These are phyloP conservation scores for Drosophila pseudotakahashii DNA, from an alignment of 2,888 invertebrate genomes.

Conservation along the genomic window DNA sequence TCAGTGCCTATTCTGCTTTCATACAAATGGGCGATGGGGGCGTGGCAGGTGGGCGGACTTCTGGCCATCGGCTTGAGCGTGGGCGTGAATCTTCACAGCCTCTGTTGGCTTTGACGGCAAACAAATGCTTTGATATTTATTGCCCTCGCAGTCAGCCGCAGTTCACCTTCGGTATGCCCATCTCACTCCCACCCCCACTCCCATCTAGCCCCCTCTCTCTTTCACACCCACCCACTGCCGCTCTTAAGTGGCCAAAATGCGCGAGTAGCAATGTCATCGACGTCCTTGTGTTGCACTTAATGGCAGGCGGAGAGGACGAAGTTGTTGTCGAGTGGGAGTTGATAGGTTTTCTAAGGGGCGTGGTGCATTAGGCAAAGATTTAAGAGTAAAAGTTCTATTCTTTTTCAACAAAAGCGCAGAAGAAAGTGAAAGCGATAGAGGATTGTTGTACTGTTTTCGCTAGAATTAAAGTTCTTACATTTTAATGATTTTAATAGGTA, in stretches of 20 bases:
- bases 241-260: slow-evolving; percentile 37
- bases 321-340: slow-evolving; percentile 5
- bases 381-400: slow-evolving; percentile 13
- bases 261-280: slow-evolving; percentile 45
- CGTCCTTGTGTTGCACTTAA: slow-evolving; percentile 41
- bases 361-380: slow-evolving; percentile 37
- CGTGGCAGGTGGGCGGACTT: slow-evolving; percentile 31
- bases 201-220: background rate
- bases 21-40: slow-evolving; percentile 12
- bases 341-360: slow-evolving; percentile 29
- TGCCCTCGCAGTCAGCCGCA: slow-evolving; percentile 53
- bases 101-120: slow-evolving; percentile 68
- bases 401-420: background rate
- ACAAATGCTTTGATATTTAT: slow-evolving; percentile 78
- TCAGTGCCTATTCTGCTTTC: background rate
- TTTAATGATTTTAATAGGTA: too few species aligned
- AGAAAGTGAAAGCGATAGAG: slow-evolving; percentile 43
- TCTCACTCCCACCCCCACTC: too few species aligned
- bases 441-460: slow-evolving; percentile 7
- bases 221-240: background rate
- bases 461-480: too few species aligned
- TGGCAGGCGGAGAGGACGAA: background rate
- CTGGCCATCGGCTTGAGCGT: slow-evolving; percentile 39
- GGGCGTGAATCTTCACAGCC: slow-evolving; percentile 53
- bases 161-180: slow-evolving; percentile 32